phyloP scores from a whole-genome alignment of 2,113 vertebrate genomes.

The Dasyornis broadbenti region DNA sequence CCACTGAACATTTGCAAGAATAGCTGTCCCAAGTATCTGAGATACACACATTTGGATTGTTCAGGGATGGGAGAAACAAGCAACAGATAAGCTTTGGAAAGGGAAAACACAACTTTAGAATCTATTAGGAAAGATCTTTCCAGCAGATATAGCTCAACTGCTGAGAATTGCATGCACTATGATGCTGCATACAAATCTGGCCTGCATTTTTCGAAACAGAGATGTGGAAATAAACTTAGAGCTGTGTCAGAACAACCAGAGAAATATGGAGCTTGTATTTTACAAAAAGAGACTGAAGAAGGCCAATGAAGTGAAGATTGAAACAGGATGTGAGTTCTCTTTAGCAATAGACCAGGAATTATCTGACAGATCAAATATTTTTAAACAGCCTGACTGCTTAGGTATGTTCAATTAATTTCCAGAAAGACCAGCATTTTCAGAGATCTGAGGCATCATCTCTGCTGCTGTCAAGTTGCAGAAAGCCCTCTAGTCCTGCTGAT shows the following conservation, averaged over 20 bases:
- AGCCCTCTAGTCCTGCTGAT: not conserved
- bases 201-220: not conserved
- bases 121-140: not conserved
- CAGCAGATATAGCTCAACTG: not conserved
- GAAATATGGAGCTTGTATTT: not conserved
- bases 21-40: not conserved
- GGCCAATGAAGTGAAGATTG: not conserved
- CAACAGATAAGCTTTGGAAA: not conserved
- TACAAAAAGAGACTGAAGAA: not conserved
- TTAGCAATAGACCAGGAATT: not conserved
- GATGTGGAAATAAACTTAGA: not conserved
- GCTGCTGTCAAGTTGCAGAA: not conserved
- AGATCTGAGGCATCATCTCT: not conserved
- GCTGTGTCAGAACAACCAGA: not conserved
- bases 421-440: not conserved
- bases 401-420: not conserved
- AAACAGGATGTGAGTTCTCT: not conserved
- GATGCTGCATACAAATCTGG: not conserved
- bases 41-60: not conserved
- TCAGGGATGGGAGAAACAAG: not conserved
- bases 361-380: not conserved
- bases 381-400: not conserved
- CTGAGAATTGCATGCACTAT: not conserved
- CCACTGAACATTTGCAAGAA: not conserved
- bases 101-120: not conserved